These are phyloP conservation scores for Calyptommatus sinebrachiatus DNA, from an alignment of 2,113 vertebrate genomes.

Conservation along the genomic window DNA sequence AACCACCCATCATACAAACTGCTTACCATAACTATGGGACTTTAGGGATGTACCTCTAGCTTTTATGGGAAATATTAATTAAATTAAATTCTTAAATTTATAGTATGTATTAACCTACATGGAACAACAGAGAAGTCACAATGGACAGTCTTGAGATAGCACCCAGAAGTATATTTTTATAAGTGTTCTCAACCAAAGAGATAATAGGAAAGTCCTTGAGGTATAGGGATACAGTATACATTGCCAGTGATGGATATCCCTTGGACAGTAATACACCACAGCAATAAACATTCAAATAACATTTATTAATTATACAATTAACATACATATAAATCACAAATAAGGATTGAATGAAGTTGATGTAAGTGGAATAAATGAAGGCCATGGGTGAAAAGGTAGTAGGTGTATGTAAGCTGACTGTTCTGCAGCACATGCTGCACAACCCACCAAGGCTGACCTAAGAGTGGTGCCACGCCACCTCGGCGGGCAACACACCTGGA, in stretches of 20 bases:
- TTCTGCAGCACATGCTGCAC: too few species aligned
- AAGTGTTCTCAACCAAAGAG: not conserved
- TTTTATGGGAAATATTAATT: constrained; percentile 40
- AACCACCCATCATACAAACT: constrained; percentile 30
- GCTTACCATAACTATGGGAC: constrained; percentile 39
- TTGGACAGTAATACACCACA: too few species aligned
- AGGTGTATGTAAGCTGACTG: too few species aligned
- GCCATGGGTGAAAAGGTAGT: too few species aligned
- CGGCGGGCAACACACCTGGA: too few species aligned
- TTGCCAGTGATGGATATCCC: not conserved
- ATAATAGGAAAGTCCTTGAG: not conserved
- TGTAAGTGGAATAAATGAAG: too few species aligned
- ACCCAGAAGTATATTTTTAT: constrained; percentile 9
- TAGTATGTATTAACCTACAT: constrained; percentile 49
- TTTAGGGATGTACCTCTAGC: constrained; percentile 37
- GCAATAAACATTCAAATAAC: too few species aligned
- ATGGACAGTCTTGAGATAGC: constrained; percentile 35
- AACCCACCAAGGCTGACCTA: too few species aligned
- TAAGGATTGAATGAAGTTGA: too few species aligned
- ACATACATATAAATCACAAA: too few species aligned
- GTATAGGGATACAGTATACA: not conserved
- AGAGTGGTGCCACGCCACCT: too few species aligned
- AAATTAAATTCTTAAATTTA: constrained; percentile 57
- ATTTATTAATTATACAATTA: too few species aligned
- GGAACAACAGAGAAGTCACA: constrained; percentile 48